Percentiles rank a stretch among this genome's conserved stretches.
Evolutionary conservation across 37 sponge, comb jelly and placozoan genomes (phyloP).

Genomic region (Agelas oroides): DNA sequence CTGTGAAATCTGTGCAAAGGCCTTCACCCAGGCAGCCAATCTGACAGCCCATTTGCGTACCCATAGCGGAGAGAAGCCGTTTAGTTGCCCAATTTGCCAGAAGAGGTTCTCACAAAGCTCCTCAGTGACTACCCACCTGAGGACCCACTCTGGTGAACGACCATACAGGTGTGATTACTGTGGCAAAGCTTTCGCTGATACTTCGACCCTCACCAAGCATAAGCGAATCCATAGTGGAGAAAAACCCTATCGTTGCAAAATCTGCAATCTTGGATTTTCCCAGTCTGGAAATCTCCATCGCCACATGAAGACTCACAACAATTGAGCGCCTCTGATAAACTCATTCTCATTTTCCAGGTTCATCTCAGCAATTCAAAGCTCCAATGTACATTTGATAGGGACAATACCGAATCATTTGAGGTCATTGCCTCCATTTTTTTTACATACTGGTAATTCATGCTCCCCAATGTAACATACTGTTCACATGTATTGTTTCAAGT

Average conservation of each 20-base stretch:
- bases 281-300: constrained; percentile 97
- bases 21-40: constrained; percentile 99
- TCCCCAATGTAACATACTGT: too few relatives aligned
- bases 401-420: too few relatives aligned
- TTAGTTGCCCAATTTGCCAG: constrained; percentile 93
- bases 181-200: constrained; percentile 94
- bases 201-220: constrained; percentile 98
- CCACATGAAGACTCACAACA: constrained; percentile 97
- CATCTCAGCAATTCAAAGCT: too few relatives aligned
- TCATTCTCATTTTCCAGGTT: too few relatives aligned
- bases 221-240: constrained; percentile 95
- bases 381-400: too few relatives aligned
- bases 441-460: too few relatives aligned
- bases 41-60: constrained; percentile 97
- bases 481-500: too few relatives aligned
- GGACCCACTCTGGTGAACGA: constrained; percentile 96
- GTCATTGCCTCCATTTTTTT: too few relatives aligned
- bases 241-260: constrained; percentile 97
- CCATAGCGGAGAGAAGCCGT: constrained; percentile 98
- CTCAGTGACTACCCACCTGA: constrained; percentile 97
- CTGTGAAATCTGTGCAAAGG: constrained; percentile 89
- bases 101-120: constrained; percentile 95
- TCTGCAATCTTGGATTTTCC: constrained; percentile 92
- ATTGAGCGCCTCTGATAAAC: not conserved
- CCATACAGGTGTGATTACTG: constrained; percentile 96